Base-by-base conservation (phyloP, 2,113 vertebrate species). In the Axis porcinus region DNA sequence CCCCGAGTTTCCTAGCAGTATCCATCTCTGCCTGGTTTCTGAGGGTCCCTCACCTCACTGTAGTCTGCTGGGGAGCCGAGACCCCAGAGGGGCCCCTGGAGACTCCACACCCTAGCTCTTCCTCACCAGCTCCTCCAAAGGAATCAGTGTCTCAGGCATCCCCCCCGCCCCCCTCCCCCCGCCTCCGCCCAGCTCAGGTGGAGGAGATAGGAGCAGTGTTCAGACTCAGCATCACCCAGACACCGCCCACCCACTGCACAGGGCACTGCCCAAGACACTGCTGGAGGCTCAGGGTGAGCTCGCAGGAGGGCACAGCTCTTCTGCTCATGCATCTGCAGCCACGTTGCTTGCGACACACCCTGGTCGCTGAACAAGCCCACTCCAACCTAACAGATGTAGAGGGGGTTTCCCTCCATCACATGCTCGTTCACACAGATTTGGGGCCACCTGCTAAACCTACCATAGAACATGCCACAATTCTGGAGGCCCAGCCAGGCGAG, bases 211-310 rank as follows among this genome's bases (percentile, higher is more conserved):
- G 16, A 82, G 7, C 45, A 4, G 23, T 54, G 11, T 82, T 84
- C 36, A 33, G 67, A 7, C 6, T 28, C 27, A 1, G 7, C 16
- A 2, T 45, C 43, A 45, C 50, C 47, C 43, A 57, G 40, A 33
- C 2, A 7, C 0, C 0, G 67, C 57, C 78, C 36, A 25, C 5
- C 33, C 2, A 0, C 7, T 36, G 8, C 23, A 52, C 21, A 7
- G 43, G n/a, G 10, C 9, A 5, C 40, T 74, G 9, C 16, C 12
- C 28, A n/a, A 85, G 40, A 27, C 17, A 16, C 64, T 36, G 3
- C 16, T 30, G 9, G 7, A 74, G 82, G 40, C 62, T 86, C 67
- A 87, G 52, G 12, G 28, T 27, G 76, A 62, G 12, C 2, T 4
- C 47, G 12, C 21, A 5, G 6, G 17, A 19, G 1, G n/a, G 3